Conservation (phyloP, 2,888 invertebrate species). For the Ichneumon xanthorius region DNA sequence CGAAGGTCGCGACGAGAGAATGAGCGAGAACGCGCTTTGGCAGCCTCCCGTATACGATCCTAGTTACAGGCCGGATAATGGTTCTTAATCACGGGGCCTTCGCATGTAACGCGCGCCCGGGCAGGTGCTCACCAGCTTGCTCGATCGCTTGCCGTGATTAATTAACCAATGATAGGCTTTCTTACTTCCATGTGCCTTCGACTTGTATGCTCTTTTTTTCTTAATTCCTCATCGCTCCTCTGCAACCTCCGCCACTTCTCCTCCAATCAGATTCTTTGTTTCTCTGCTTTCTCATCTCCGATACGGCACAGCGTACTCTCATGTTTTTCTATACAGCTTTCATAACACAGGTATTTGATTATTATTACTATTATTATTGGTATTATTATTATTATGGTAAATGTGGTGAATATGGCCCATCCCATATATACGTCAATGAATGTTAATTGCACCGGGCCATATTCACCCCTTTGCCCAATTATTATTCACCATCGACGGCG, state of each 20-base stretch:
- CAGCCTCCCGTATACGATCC: conserved; percentile 27
- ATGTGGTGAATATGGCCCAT: too few relatives aligned
- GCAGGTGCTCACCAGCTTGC: conserved; percentile 73
- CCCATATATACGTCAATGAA: too few relatives aligned
- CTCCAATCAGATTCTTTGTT: conserved; percentile 1
- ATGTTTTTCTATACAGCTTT: neutral
- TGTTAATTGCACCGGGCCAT: too few relatives aligned
- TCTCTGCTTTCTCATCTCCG: conserved; percentile 28
- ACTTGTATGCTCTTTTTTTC: conserved; percentile 6
- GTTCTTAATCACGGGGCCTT: conserved; percentile 76
- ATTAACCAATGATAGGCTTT: conserved; percentile 77
- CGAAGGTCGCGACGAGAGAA: conserved; percentile 46
- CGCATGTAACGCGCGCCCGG: conserved; percentile 67
- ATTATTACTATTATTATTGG: neutral
- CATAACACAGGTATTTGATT: neutral
- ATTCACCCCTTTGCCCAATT: too few relatives aligned
- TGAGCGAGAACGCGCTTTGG: conserved; percentile 30
- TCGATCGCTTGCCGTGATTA: conserved; percentile 73
- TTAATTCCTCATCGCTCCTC: conserved; percentile 1
- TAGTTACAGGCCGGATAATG: conserved; percentile 70
- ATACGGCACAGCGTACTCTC: neutral
- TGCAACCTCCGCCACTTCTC: conserved; percentile 24
- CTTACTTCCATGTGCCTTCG: conserved; percentile 55
- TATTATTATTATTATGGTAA: neutral
- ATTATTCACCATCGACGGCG: too few relatives aligned